Evolutionary conservation across 2,113 vertebrate genomes (phyloP).

Genomic region (Dipodomys stephensi): DNA sequence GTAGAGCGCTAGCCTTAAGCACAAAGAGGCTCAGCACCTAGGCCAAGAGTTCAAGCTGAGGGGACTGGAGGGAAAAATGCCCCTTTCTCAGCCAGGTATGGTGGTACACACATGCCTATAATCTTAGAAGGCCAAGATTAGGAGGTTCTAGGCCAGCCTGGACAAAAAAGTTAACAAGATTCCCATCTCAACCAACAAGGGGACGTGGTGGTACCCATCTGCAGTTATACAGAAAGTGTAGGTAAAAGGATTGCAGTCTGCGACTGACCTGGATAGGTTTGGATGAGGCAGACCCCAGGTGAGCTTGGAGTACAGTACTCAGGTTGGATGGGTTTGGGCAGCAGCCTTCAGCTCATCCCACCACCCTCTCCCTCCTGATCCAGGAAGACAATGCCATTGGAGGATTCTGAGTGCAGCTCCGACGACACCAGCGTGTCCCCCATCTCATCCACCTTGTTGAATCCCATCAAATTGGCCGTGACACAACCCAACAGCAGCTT

Average conservation of each 20-base stretch:
- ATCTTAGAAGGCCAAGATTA: neutral
- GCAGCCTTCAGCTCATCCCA: neutral
- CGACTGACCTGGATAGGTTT: no score
- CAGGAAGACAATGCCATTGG: conserved; percentile 62
- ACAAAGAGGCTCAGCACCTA: no score
- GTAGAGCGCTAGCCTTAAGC: no score
- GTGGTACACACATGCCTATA: neutral
- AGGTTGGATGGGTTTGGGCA: neutral
- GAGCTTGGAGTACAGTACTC: neutral
- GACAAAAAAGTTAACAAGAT: no score
- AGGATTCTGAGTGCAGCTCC: conserved; percentile 74
- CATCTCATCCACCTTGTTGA: conserved; percentile 36
- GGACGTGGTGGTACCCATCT: no score
- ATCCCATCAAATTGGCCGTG: conserved; percentile 74
- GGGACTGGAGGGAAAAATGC: neutral
- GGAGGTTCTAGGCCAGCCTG: neutral
- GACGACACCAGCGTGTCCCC: conserved; percentile 71
- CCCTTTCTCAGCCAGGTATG: neutral
- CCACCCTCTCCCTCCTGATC: neutral
- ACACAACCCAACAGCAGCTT: conserved; percentile 79
- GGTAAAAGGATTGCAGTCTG: no score
- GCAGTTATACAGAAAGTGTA: no score
- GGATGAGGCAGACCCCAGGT: neutral
- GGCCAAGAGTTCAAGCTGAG: no score
- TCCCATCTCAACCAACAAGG: no score